Evolutionary conservation across 2,797 vertebrate species (phyloP), one percentile per base, ranked within the genome.

Genomic region (Ctenopoma kingsleyae): DNA sequence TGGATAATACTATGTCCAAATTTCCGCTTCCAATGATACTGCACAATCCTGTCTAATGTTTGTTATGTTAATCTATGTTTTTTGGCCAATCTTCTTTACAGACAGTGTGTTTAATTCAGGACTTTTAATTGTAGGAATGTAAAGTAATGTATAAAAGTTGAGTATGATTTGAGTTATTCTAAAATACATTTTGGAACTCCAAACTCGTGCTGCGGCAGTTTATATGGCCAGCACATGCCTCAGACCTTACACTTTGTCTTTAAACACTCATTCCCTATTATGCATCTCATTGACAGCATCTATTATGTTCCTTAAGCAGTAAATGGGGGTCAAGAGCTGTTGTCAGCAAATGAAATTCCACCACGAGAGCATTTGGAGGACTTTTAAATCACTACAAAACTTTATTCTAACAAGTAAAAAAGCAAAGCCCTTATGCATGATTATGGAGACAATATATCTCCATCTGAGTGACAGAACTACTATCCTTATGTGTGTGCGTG

Each of bases 311-410:
- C 35, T 57, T 43, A 64, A 79, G 10, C 55, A 63, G 30, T 55
- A 58, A 70, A 79, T 53, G 47, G 53, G 43, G 74, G 66, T 85
- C 43, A 67, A 73, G 44, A 56, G 60, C 69, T 71, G 13, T 27
- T 62, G 46, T 62, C 36, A 36, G 23, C 16, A 1, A 19, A 59
- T 51, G 46, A 74, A 83, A 71, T 22, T 54, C 36, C 22, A 68
- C 47, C 6, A 35, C 56, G 59, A 44, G 2, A 20, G 17, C 38
- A 65, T 74, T 72, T 71, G 17, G 20, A 67, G 47, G 54, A 77
- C 60, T 63, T 82, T 79, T 36, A 52, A 67, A 67, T 78, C 25
- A 69, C 59, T 53, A n/a, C 51, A 59, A 58, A 85, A 76, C 54
- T 69, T 67, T 64, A 61, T 54, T 76, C 55, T 43, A 47, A n/a